These are phyloP conservation scores for Dynastes grantii DNA, from an alignment of 2,888 invertebrate genomes.

Conservation along the genomic window DNA sequence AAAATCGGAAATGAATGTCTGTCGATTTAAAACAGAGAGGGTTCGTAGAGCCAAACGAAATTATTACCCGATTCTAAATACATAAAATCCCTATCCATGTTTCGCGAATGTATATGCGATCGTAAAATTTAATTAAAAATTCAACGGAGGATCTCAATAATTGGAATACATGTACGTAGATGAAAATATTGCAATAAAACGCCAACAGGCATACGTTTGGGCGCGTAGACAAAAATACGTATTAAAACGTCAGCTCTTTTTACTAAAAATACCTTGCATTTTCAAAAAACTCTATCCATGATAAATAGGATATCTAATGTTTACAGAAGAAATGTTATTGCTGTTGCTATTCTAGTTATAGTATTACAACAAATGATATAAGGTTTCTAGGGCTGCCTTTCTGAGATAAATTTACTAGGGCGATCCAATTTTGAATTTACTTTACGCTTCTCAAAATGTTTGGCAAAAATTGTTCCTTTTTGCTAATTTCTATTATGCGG, in stretches of 20 bases:
- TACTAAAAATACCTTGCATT: neutral
- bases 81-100: neutral
- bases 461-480: too few relatives aligned
- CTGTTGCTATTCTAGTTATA: too few relatives aligned
- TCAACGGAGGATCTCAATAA: neutral
- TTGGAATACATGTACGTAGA: neutral
- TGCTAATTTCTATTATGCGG: too few relatives aligned
- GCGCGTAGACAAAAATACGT: neutral
- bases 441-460: too few relatives aligned
- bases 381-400: too few relatives aligned
- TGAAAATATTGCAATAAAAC: conserved; percentile 4
- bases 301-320: too few relatives aligned
- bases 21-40: conserved; percentile 19
- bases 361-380: too few relatives aligned
- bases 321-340: too few relatives aligned
- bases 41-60: neutral
- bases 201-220: neutral
- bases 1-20: neutral
- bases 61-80: conserved; percentile 6
- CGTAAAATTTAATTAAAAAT: conserved; percentile 18
- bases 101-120: neutral
- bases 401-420: too few relatives aligned
- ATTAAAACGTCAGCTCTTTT: neutral
- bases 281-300: too few relatives aligned
- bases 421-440: too few relatives aligned